Percentiles rank a stretch among this genome's conserved stretches.
Evolutionary conservation across 2,113 vertebrate species (phyloP).

Genomic region (Herpetotheres cachinnans): DNA sequence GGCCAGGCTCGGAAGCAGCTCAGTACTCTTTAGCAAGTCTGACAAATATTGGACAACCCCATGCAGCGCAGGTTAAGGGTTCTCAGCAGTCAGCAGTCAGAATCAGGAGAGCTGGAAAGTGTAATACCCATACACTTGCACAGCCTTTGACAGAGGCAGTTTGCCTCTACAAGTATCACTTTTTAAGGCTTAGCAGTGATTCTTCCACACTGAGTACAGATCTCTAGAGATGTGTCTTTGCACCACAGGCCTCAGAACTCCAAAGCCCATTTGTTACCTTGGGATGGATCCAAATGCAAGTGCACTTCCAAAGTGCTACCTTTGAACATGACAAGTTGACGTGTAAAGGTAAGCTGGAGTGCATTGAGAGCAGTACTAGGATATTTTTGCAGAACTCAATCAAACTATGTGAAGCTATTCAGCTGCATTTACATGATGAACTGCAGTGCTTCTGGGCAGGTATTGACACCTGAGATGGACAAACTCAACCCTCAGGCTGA

Average conservation of each 20-base stretch:
- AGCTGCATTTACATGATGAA: neutral
- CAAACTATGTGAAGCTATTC: neutral
- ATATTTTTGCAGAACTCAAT: neutral
- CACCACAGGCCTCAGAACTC: neutral
- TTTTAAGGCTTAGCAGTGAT: neutral
- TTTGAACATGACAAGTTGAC: neutral
- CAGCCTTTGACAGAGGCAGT: neutral
- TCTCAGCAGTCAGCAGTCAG: conserved; percentile 23
- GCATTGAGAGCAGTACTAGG: neutral
- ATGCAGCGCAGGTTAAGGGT: neutral
- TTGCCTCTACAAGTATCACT: neutral
- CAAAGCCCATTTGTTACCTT: neutral
- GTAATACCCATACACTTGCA: neutral
- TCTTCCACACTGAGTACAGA: neutral
- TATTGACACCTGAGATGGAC: neutral
- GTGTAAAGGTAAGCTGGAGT: neutral
- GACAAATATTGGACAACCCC: neutral
- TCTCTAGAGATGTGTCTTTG: neutral
- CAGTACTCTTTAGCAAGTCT: neutral
- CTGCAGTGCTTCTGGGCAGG: neutral
- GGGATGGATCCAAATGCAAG: neutral
- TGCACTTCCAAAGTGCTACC: neutral
- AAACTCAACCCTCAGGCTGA: neutral
- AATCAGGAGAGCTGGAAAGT: neutral
- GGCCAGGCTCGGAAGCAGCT: neutral